Evolutionary conservation across 2,113 vertebrate genomes (phyloP), one percentile per base, ranked within the genome.

Genomic region (Polypterus senegalus): DNA sequence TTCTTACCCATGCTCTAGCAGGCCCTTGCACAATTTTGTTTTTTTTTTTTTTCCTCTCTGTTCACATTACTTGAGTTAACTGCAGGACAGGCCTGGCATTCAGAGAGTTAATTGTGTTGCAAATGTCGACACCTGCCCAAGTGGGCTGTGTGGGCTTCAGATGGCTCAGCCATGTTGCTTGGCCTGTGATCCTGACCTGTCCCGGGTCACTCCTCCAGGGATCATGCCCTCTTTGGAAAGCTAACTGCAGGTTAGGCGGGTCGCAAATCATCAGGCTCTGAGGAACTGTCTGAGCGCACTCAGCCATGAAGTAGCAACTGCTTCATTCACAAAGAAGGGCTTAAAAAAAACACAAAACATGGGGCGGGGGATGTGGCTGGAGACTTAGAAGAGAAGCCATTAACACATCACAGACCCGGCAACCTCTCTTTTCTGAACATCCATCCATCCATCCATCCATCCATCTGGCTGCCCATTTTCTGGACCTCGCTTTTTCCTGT

Each of bases 181-280:
- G 73, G 74, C 67, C 59, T 51, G 53, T 65, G 75, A 70, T 76
- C 79, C 69, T 10, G 46, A 71, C 75, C 73, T 76, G 67, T 57
- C 69, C 62, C 69, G 74, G 79, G 76, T 82, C 79, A 79, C 61
- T 77, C 73, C 80, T 79, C 71, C 49, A 62, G 88, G 84, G 82
- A 67, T 71, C 63, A 5, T 73, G 61, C 83, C 73, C 83, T 86
- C 83, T 91, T 91, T 89, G 86, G 81, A 68, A 78, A 85, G 83
- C 85, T 83, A 86, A 89, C 77, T 81, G 74, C 78, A 80, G 88
- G 84, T 89, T 89, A 81, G 81, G 68, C 71, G 76, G 89, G 89
- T 91, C 88, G 89, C 70, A 87, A 91, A 91, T 90, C 90, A 79
- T 68, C 70, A 72, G 78, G 81, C 85, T 83, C 87, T 83, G 87